A percentile compares a stretch with the other conserved stretches of the same genome.
Evolutionary conservation across 2,888 invertebrate species (phyloP).

Genomic region (Microchrysa polita): DNA sequence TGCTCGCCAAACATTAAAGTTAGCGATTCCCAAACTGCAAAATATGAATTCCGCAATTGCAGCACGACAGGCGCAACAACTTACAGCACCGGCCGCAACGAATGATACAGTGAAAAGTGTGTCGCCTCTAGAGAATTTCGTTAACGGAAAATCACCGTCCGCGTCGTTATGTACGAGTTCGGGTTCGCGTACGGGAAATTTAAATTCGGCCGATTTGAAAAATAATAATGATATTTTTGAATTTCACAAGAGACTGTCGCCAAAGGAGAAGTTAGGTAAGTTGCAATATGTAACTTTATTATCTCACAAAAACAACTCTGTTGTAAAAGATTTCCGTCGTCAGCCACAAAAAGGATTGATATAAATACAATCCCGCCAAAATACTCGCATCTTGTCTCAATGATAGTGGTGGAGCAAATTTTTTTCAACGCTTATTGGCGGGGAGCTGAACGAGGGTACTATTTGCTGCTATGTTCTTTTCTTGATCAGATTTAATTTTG

Average conservation of each 20-base stretch:
- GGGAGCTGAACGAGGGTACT: too few species aligned
- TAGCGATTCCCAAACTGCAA: conserved; percentile 63
- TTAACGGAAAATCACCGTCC: not conserved
- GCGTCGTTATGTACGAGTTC: not conserved
- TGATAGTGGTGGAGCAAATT: too few species aligned
- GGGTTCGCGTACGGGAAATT: conserved; percentile 27
- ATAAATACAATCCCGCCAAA: too few species aligned
- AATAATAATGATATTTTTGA: conserved; percentile 62
- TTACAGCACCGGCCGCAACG: conserved; percentile 17
- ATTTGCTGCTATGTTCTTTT: too few species aligned
- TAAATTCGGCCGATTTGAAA: conserved; percentile 60
- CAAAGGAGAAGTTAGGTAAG: conserved; percentile 56
- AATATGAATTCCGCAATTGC: conserved; percentile 48
- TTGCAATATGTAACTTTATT: not conserved
- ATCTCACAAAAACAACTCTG: too few species aligned
- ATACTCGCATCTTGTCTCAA: too few species aligned
- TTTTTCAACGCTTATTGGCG: too few species aligned
- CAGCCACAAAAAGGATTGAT: too few species aligned
- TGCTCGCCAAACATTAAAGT: conserved; percentile 61
- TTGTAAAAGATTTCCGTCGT: too few species aligned
- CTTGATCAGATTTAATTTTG: too few species aligned
- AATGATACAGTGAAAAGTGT: conserved; percentile 31
- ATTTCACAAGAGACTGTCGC: conserved; percentile 61
- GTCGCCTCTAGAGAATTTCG: conserved; percentile 19
- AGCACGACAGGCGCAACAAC: conserved; percentile 40